Evolutionary conservation across 2,888 invertebrate genomes (phyloP).

Genomic region (Embidobia sp.): DNA sequence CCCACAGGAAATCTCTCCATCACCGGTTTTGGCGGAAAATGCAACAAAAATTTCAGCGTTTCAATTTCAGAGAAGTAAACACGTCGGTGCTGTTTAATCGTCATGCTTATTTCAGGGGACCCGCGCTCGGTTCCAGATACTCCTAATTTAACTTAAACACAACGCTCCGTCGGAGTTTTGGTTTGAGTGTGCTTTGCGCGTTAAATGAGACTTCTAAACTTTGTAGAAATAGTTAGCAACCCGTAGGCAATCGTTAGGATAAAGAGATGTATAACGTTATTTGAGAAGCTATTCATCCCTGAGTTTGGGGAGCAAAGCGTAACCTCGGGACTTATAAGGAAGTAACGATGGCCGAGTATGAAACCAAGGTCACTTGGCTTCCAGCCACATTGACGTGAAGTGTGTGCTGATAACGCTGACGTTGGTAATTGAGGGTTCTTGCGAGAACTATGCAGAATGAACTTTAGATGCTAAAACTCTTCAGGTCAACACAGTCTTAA

Average conservation of each 20-base stretch:
- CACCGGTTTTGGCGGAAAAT: conserved; percentile 2
- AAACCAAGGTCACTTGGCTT: conserved; percentile 74
- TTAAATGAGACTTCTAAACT: conserved; percentile 34
- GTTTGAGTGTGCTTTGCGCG: conserved; percentile 24
- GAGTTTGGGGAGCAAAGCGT: conserved; percentile 69
- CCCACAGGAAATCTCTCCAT: conserved; percentile 15
- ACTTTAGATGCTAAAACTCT: no score
- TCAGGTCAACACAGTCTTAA: no score
- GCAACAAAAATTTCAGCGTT: conserved; percentile 8
- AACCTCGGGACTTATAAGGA: conserved; percentile 55
- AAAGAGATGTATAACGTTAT: conserved; percentile 61
- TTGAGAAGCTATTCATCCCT: conserved; percentile 68
- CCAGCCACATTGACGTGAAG: conserved; percentile 50
- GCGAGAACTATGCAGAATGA: no score
- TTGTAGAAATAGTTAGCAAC: conserved; percentile 24
- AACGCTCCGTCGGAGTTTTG: conserved; percentile 2
- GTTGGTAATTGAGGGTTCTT: no score
- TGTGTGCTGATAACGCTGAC: conserved; percentile 69
- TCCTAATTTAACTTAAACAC: conserved; percentile 35
- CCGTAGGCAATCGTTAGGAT: conserved; percentile 62
- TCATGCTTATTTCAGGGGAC: conserved; percentile 11
- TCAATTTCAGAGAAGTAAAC: not conserved
- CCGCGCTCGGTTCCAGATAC: conserved; percentile 2
- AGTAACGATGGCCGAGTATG: conserved; percentile 59
- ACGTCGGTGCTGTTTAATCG: conserved; percentile 4